Evolutionary conservation across 2,888 invertebrate genomes (phyloP).

Genomic region (Andricus quercusramuli): DNA sequence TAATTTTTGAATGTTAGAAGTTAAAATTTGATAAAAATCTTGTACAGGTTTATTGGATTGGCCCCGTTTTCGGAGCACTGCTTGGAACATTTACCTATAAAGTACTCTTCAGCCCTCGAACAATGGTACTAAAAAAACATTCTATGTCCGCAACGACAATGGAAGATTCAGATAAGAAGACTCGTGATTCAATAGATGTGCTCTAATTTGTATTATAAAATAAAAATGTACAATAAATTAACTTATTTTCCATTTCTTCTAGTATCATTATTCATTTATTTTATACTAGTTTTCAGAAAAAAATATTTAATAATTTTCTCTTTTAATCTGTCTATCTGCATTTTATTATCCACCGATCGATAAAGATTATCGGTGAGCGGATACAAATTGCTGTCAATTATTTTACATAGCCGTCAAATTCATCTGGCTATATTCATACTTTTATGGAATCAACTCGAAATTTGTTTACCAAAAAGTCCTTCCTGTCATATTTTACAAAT

Average conservation of each 20-base stretch:
- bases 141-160: not conserved
- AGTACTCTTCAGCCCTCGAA: constrained; percentile 57
- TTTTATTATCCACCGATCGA: too few species aligned
- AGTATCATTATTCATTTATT: not conserved
- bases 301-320: too few species aligned
- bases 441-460: too few species aligned
- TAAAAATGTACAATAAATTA: not conserved
- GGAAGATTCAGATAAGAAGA: not conserved
- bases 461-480: too few species aligned
- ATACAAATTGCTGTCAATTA: too few species aligned
- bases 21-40: not conserved
- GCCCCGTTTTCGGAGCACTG: constrained; percentile 80
- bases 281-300: not conserved
- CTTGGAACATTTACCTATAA: constrained; percentile 79
- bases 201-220: not conserved
- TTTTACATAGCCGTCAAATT: too few species aligned
- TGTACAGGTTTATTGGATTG: constrained; percentile 84
- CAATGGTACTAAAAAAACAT: not conserved
- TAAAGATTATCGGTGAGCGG: too few species aligned
- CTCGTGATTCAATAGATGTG: not conserved
- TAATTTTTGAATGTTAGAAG: too few species aligned
- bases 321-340: too few species aligned
- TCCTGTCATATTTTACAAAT: too few species aligned
- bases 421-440: too few species aligned
- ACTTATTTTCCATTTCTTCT: not conserved